Evolutionary conservation across 2,797 vertebrate species (phyloP).

Genomic region (Halcyon smyrnensis): DNA sequence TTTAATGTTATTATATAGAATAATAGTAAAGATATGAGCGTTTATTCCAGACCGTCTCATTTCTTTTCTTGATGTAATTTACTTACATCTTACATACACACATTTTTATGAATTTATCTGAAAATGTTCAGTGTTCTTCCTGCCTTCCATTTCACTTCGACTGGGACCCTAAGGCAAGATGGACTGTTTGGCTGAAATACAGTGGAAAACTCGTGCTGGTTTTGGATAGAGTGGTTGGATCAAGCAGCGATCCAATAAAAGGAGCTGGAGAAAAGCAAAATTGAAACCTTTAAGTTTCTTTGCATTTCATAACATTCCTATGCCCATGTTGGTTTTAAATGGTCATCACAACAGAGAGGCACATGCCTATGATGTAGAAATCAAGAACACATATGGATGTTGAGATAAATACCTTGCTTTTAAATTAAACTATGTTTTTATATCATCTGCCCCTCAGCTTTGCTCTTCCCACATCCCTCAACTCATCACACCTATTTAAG

Average conservation of each 20-base stretch:
- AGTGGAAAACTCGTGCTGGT: slow-evolving; percentile 25
- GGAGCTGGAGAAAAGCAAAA: background rate
- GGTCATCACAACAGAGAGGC: background rate
- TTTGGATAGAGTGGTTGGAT: background rate
- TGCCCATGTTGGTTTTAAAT: background rate
- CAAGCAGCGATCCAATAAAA: slow-evolving; percentile 8
- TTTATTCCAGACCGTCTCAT: background rate
- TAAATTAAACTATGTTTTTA: background rate
- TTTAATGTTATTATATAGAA: slow-evolving; percentile 13
- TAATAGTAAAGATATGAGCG: slow-evolving; percentile 21
- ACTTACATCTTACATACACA: background rate
- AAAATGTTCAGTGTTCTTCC: background rate
- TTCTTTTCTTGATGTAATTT: slow-evolving; percentile 23
- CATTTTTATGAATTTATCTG: slow-evolving; percentile 13
- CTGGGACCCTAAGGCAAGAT: background rate
- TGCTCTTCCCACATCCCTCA: background rate
- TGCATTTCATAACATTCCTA: background rate
- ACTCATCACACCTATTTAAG: background rate
- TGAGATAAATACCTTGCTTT: background rate
- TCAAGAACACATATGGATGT: background rate
- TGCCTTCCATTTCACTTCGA: background rate
- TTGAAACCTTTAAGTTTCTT: slow-evolving; percentile 24
- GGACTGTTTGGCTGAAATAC: slow-evolving; percentile 18
- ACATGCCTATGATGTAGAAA: background rate
- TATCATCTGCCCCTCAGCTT: background rate